These are phyloP conservation scores for Henricia sp. DNA, from an alignment of 53 echinoderm and acorn worm genomes.

Conservation along the genomic window DNA sequence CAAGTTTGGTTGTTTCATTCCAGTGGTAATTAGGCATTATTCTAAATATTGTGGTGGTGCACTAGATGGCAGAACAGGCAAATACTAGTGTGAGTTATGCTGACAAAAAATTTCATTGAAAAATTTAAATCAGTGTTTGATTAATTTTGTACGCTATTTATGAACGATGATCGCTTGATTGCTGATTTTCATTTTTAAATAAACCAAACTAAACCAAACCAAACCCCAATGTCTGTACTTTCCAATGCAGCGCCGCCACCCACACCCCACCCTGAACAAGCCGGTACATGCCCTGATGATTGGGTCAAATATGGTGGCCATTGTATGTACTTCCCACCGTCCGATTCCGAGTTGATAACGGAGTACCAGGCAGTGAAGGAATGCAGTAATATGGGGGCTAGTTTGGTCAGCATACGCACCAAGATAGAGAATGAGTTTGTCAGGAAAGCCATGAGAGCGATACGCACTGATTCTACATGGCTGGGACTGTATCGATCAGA, in stretches of 20 bases:
- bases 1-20: no score
- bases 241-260: constrained; percentile 70
- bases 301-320: constrained; percentile 75
- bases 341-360: constrained; percentile 38
- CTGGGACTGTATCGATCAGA: constrained; percentile 64
- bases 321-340: constrained; percentile 67
- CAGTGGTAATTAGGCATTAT: no score
- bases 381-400: constrained; percentile 67
- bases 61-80: no score
- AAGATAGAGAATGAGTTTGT: constrained; percentile 72
- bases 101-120: no score
- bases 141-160: no score
- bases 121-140: no score
- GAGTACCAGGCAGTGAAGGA: constrained; percentile 76
- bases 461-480: constrained; percentile 60
- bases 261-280: constrained; percentile 77
- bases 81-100: no score
- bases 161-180: no score
- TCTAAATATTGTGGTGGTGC: no score
- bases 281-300: constrained; percentile 72
- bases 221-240: no score
- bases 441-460: neutral
- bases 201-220: no score
- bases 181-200: no score
- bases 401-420: constrained; percentile 72